Evolutionary conservation across 2,888 invertebrate genomes (phyloP).

Genomic region (Eupithecia pulchellata): DNA sequence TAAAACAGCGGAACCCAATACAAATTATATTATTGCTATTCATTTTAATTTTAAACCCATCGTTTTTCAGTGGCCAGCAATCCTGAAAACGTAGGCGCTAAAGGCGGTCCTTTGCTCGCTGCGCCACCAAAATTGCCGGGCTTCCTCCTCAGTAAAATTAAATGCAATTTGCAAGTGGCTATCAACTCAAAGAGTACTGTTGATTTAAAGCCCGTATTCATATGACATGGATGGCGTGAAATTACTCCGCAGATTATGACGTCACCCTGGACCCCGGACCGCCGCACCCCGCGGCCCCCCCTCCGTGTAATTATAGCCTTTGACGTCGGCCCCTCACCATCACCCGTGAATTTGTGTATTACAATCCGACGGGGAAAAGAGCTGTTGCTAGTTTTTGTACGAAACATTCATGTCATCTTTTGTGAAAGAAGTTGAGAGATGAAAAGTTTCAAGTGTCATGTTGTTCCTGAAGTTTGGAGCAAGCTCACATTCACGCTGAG

Average conservation of each 20-base stretch:
- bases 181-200: constrained; percentile 11
- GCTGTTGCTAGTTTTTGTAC: constrained; percentile 1
- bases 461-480: too few relatives aligned
- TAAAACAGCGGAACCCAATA: too few relatives aligned
- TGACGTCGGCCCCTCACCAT: constrained; percentile 56
- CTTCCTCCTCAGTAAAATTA: background rate
- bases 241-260: constrained; percentile 55
- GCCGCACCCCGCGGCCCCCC: constrained; percentile 27
- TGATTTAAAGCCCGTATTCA: constrained; percentile 35
- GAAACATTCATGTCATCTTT: background rate
- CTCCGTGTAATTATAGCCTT: constrained; percentile 63
- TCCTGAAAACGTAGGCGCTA: too few relatives aligned
- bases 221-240: constrained; percentile 48
- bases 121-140: background rate
- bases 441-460: too few relatives aligned
- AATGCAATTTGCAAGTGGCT: constrained; percentile 19
- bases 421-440: too few relatives aligned
- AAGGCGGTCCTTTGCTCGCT: background rate
- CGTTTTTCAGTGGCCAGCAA: too few relatives aligned
- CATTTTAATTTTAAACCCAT: too few relatives aligned
- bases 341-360: constrained; percentile 54
- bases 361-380: constrained; percentile 52
- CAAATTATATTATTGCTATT: too few relatives aligned
- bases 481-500: too few relatives aligned
- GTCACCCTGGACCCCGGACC: constrained; percentile 39